Conservation (phyloP, 2,797 vertebrate genomes). For the Microctenopoma stevenorrisi region DNA sequence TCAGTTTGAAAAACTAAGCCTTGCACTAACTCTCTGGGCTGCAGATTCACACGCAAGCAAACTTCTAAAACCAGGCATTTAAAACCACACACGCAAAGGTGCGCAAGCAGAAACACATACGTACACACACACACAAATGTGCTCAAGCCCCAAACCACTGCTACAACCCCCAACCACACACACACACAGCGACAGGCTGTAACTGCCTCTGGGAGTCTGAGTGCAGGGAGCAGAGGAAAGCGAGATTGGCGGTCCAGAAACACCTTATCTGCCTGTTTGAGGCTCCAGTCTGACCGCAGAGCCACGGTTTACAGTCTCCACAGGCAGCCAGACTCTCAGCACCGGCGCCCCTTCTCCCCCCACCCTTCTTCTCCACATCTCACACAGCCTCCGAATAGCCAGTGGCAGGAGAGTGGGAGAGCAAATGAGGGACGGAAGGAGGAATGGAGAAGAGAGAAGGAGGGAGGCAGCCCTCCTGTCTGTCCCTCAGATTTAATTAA, state of each 20-base stretch:
- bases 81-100: conserved; percentile 50
- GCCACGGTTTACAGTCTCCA: conserved; percentile 83
- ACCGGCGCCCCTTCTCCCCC: conserved; percentile 77
- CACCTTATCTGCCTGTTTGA: conserved; percentile 83
- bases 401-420: conserved; percentile 74
- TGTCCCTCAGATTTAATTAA: conserved; percentile 89
- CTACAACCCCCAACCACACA: conserved; percentile 58
- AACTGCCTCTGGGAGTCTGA: conserved; percentile 78
- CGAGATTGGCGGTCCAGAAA: conserved; percentile 73
- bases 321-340: conserved; percentile 82
- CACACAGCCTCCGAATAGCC: conserved; percentile 72
- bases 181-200: conserved; percentile 58
- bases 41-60: conserved; percentile 70
- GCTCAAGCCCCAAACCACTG: conserved; percentile 60
- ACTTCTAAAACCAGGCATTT: conserved; percentile 63
- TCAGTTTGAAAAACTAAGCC: conserved; percentile 36
- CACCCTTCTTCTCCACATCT: conserved; percentile 41
- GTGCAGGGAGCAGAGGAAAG: conserved; percentile 58
- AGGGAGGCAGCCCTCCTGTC: conserved; percentile 84
- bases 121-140: conserved; percentile 46
- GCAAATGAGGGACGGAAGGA: conserved; percentile 48
- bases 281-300: conserved; percentile 83
- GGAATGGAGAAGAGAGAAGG: conserved; percentile 60
- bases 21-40: conserved; percentile 58
- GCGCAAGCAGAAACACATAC: conserved; percentile 35